phyloP scores from a whole-genome alignment of 1,140 invertebrate genomes.

The Lanistes nyassanus region DNA sequence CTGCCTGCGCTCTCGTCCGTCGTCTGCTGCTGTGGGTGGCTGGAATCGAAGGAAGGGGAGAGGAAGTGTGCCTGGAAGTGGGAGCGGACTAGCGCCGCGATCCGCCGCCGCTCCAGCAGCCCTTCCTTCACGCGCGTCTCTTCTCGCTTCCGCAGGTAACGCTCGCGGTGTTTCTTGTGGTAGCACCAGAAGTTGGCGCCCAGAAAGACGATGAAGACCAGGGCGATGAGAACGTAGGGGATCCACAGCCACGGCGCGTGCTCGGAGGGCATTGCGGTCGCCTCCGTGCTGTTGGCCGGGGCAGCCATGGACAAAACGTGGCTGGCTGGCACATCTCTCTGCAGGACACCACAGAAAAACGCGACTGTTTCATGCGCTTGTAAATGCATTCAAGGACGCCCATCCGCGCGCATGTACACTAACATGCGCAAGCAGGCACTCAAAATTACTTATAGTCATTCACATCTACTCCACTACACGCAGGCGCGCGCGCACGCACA shows the following conservation, averaged over 20 bases:
- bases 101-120: conserved; percentile 34
- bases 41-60: neutral
- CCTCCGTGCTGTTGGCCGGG: neutral
- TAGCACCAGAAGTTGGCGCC: conserved; percentile 44
- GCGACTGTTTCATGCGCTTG: neutral
- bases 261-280: neutral
- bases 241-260: conserved; percentile 23
- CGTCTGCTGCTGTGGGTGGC: neutral
- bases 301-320: neutral
- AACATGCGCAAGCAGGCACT: neutral
- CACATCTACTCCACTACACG: neutral
- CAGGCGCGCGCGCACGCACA: neutral
- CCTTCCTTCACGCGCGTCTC: conserved; percentile 35
- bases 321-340: conserved; percentile 11
- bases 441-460: neutral
- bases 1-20: neutral
- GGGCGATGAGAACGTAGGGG: conserved; percentile 40
- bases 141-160: conserved; percentile 38
- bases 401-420: neutral
- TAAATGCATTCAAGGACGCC: neutral
- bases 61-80: conserved; percentile 21
- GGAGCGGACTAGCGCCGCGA: conserved; percentile 22
- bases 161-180: conserved; percentile 38
- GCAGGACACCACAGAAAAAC: neutral
- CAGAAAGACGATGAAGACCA: conserved; percentile 39